Conservation (phyloP, 2,888 invertebrate species). For the Agelastica alni region DNA sequence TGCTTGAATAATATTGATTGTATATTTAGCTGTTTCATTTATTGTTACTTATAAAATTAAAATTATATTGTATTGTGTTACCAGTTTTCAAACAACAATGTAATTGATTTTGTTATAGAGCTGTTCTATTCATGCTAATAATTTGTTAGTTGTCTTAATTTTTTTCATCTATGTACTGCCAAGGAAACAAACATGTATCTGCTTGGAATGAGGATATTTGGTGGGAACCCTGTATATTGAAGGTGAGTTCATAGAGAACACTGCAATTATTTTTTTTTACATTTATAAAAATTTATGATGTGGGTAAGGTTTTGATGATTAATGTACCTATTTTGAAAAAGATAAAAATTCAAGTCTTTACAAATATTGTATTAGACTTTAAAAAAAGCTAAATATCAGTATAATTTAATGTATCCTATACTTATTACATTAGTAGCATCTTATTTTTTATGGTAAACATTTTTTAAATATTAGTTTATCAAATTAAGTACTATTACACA, state of each 20-base stretch:
- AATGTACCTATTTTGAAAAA: constrained; percentile 20
- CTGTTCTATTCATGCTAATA: constrained; percentile 21
- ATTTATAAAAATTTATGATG: constrained; percentile 14
- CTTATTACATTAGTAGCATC: too few relatives aligned
- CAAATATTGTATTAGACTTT: too few relatives aligned
- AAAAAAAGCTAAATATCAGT: too few relatives aligned
- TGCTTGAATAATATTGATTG: not conserved
- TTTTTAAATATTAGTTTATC: too few relatives aligned
- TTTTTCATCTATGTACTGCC: constrained; percentile 29
- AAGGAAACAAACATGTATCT: constrained; percentile 29
- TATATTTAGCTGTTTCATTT: constrained; percentile 1
- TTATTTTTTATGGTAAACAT: too few relatives aligned
- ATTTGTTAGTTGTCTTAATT: constrained; percentile 24
- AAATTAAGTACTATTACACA: too few relatives aligned
- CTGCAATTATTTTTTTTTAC: constrained; percentile 15
- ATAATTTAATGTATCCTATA: too few relatives aligned
- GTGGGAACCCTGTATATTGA: constrained; percentile 30
- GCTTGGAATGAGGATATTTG: constrained; percentile 29
- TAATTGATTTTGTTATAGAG: constrained; percentile 25
- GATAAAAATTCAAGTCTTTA: constrained; percentile 9
- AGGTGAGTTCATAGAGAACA: constrained; percentile 30
- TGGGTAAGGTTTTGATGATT: constrained; percentile 9
- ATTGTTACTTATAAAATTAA: constrained; percentile 5
- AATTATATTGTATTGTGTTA: constrained; percentile 4
- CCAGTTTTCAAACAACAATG: constrained; percentile 15